Conservation (phyloP, 2,888 invertebrate genomes). For the Mimumesa dahlbomi region DNA sequence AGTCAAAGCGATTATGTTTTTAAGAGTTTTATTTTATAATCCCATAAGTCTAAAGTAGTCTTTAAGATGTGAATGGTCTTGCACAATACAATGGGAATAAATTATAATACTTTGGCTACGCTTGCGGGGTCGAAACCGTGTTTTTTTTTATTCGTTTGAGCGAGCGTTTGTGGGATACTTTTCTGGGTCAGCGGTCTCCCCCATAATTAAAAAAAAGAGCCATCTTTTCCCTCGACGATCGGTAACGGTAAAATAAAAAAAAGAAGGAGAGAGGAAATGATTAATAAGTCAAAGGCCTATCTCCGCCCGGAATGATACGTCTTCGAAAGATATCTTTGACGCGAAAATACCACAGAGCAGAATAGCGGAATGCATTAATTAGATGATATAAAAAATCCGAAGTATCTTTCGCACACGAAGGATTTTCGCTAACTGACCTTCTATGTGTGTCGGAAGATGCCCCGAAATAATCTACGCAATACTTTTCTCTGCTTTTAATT, state of each 20-base stretch:
- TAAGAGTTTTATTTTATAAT: constrained; percentile 78
- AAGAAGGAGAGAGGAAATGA: constrained; percentile 42
- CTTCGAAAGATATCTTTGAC: constrained; percentile 32
- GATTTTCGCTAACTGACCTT: constrained; percentile 7
- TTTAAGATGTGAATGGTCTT: constrained; percentile 78
- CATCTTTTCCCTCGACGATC: constrained; percentile 66
- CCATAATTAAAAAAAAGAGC: constrained; percentile 56
- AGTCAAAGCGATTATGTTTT: constrained; percentile 63
- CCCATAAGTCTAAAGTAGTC: constrained; percentile 80
- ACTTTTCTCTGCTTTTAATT: constrained; percentile 40
- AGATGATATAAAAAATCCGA: constrained; percentile 36
- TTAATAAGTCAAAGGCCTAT: constrained; percentile 57
- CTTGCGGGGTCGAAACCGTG: constrained; percentile 75
- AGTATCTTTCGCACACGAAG: constrained; percentile 23
- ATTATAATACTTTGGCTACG: constrained; percentile 81
- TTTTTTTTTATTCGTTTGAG: constrained; percentile 62
- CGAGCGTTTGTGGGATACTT: constrained; percentile 60
- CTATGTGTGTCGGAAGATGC: constrained; percentile 33
- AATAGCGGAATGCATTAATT: constrained; percentile 65
- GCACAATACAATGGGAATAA: constrained; percentile 80
- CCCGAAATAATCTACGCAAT: constrained; percentile 37
- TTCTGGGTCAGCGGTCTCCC: constrained; percentile 62
- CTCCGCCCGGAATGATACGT: constrained; percentile 64
- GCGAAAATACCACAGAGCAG: constrained; percentile 51
- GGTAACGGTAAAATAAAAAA: constrained; percentile 62